A percentile compares a stretch with the other conserved stretches of the same genome.
Evolutionary conservation across 2,888 invertebrate genomes (phyloP).

Genomic region (Timema podura): DNA sequence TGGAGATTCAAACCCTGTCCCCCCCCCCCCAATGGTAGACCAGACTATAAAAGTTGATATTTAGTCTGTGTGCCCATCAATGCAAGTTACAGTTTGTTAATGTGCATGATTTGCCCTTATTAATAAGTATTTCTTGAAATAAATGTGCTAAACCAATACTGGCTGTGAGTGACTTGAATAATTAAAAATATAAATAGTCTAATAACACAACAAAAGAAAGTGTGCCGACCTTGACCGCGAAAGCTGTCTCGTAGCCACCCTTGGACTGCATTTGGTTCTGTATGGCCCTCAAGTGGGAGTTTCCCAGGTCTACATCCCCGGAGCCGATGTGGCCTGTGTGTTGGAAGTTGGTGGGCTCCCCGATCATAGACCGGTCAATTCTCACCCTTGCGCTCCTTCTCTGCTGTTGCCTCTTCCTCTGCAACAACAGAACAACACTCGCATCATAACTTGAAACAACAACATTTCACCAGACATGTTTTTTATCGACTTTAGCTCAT

Average conservation of each 20-base stretch:
- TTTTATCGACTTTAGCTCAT: no score
- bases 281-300: constrained; percentile 77
- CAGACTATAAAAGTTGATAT: no score
- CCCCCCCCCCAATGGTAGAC: no score
- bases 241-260: constrained; percentile 82
- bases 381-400: constrained; percentile 61
- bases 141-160: no score
- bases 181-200: no score
- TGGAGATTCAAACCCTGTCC: no score
- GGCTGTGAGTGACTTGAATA: no score
- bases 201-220: not conserved
- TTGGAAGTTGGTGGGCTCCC: constrained; percentile 91
- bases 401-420: constrained; percentile 51
- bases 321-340: constrained; percentile 92
- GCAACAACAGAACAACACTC: constrained; percentile 9
- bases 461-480: not conserved
- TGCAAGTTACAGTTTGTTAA: no score
- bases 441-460: not conserved
- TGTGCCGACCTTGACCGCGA: constrained; percentile 54
- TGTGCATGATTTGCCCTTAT: no score
- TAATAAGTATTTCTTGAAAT: no score
- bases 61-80: no score
- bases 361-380: constrained; percentile 84
- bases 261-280: constrained; percentile 96
- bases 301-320: constrained; percentile 80